Conservation (phyloP, 2,888 invertebrate species). For the Oxycera nigricornis region DNA sequence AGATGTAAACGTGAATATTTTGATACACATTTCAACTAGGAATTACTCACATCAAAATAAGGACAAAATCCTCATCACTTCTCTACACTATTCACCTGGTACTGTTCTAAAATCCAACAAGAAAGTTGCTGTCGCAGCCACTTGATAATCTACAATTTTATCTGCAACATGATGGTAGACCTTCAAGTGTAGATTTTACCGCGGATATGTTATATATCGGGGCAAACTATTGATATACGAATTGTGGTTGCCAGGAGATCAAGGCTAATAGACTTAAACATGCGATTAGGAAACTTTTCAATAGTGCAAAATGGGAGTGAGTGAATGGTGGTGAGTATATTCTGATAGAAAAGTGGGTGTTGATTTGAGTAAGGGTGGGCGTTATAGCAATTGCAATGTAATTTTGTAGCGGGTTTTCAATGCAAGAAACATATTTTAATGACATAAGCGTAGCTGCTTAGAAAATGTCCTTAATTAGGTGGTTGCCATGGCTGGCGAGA, state of each 20-base stretch:
- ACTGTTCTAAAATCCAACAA: neutral
- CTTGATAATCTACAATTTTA: neutral
- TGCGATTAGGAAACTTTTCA: neutral
- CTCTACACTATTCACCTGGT: neutral
- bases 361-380: too few relatives aligned
- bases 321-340: too few relatives aligned
- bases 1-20: too few relatives aligned
- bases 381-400: too few relatives aligned
- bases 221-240: neutral
- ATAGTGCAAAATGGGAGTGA: too few relatives aligned
- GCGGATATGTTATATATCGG: neutral
- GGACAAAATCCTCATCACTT: neutral
- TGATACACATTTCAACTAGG: too few relatives aligned
- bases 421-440: too few relatives aligned
- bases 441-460: too few relatives aligned
- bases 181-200: neutral
- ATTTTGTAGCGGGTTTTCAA: too few relatives aligned
- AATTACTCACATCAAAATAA: neutral
- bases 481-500: too few relatives aligned
- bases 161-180: neutral
- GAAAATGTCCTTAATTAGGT: too few relatives aligned
- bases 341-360: too few relatives aligned
- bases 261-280: slow-evolving; percentile 1
- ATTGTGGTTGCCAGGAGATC: slow-evolving; percentile 5
- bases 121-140: neutral